phyloP scores from a whole-genome alignment of 2,797 vertebrate species.

The Coracias cyanogaster region DNA sequence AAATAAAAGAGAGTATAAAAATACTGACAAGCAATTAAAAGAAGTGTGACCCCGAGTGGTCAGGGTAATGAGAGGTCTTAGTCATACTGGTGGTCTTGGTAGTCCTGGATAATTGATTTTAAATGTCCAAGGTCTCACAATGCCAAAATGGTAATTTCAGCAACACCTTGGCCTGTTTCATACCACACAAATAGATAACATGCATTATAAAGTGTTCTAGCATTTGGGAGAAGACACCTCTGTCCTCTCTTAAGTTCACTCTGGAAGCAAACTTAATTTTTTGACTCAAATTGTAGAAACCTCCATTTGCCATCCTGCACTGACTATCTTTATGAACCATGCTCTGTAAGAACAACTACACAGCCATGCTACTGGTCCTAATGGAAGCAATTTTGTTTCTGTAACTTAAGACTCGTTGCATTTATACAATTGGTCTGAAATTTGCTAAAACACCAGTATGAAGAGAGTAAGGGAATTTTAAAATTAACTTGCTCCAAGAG shows the following conservation, averaged over 20 bases:
- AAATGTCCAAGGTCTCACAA: neutral
- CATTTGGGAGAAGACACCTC: neutral
- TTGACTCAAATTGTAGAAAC: neutral
- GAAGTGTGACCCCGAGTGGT: neutral
- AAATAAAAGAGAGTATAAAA: neutral
- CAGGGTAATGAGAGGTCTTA: neutral
- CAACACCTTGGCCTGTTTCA: neutral
- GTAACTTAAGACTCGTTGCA: neutral
- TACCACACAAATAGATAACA: neutral
- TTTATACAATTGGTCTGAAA: neutral
- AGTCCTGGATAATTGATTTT: neutral
- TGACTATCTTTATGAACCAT: neutral
- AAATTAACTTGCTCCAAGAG: neutral
- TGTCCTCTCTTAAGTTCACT: neutral
- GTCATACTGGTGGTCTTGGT: neutral
- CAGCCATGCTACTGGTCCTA: neutral
- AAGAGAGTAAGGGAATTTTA: neutral
- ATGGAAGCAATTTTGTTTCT: neutral
- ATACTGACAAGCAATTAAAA: neutral
- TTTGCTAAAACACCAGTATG: neutral
- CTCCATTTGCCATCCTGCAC: neutral
- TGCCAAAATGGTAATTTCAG: neutral
- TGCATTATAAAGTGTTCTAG: neutral
- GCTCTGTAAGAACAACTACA: neutral
- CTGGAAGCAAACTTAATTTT: neutral